Conservation (phyloP, 2,113 vertebrate genomes). For the Ctenomys sociabilis region DNA sequence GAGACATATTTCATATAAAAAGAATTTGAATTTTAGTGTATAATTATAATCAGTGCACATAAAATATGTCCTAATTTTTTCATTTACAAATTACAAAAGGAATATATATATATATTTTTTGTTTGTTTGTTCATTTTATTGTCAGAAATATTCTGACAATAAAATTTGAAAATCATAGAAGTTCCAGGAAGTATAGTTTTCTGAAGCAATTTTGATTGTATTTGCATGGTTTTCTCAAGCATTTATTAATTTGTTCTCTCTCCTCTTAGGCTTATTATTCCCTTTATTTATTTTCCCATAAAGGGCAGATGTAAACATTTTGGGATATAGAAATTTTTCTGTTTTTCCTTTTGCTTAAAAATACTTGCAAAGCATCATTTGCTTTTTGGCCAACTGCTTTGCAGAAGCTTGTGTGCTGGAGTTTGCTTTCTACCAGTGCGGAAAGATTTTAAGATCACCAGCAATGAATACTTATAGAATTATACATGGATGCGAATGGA, state of each 20-base stretch:
- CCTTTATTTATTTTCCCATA: constrained; percentile 38
- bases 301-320: background rate
- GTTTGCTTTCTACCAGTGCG: background rate
- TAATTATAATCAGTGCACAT: background rate
- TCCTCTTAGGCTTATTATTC: background rate
- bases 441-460: background rate
- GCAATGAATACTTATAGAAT: background rate
- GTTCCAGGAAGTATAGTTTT: constrained; percentile 17
- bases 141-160: constrained; percentile 37
- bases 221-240: background rate
- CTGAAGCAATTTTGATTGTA: background rate
- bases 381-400: constrained; percentile 8
- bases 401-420: background rate
- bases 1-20: background rate
- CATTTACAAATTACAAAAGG: constrained; percentile 38
- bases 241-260: background rate
- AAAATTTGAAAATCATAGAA: background rate
- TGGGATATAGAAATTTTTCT: background rate
- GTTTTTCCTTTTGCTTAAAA: background rate
- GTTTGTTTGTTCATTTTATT: too few species aligned
- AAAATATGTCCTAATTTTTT: constrained; percentile 41
- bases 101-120: background rate
- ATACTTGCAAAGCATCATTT: constrained; percentile 44
- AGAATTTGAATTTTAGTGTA: background rate
- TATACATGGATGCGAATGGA: background rate